A percentile compares a stretch with the other conserved stretches of the same genome.
Evolutionary conservation across 2,797 vertebrate genomes (phyloP).

Genomic region (Enteromius viviparus): DNA sequence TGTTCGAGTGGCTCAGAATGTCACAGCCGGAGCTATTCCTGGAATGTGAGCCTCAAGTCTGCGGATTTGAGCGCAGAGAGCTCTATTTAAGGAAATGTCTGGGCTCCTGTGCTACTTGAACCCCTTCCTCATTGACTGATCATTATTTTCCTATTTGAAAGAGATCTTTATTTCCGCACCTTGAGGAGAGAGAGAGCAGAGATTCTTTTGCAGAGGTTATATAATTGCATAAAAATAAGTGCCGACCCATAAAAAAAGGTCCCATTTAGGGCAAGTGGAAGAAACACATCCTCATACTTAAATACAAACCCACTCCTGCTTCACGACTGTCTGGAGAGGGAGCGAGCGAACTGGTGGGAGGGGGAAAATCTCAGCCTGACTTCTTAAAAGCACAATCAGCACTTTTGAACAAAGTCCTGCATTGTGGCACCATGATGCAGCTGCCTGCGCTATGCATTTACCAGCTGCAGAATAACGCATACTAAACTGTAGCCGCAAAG

Average conservation of each 20-base stretch:
- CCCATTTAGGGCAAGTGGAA: conserved; percentile 29
- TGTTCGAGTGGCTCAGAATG: conserved; percentile 66
- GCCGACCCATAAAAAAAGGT: neutral
- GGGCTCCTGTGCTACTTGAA: conserved; percentile 59
- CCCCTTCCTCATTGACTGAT: conserved; percentile 62
- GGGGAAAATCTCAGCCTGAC: conserved; percentile 39
- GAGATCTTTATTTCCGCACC: conserved; percentile 67
- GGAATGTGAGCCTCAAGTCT: conserved; percentile 75
- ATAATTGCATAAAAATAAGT: conserved; percentile 10
- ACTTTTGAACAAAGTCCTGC: conserved; percentile 46
- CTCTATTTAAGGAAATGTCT: conserved; percentile 81
- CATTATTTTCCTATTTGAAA: conserved; percentile 71
- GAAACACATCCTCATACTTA: conserved; percentile 14
- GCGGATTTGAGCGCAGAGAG: conserved; percentile 70
- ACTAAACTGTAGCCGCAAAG: conserved; percentile 35
- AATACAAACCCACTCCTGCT: conserved; percentile 24
- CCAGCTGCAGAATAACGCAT: conserved; percentile 43
- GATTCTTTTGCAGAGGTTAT: conserved; percentile 44
- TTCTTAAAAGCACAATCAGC: conserved; percentile 49
- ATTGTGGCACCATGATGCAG: conserved; percentile 48
- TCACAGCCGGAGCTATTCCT: conserved; percentile 72
- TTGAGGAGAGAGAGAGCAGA: conserved; percentile 54
- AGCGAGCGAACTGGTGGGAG: conserved; percentile 31
- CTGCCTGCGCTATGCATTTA: conserved; percentile 45
- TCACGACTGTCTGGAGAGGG: conserved; percentile 25